phyloP scores from a whole-genome alignment of 1,140 invertebrate species.

The Battus philenor region DNA sequence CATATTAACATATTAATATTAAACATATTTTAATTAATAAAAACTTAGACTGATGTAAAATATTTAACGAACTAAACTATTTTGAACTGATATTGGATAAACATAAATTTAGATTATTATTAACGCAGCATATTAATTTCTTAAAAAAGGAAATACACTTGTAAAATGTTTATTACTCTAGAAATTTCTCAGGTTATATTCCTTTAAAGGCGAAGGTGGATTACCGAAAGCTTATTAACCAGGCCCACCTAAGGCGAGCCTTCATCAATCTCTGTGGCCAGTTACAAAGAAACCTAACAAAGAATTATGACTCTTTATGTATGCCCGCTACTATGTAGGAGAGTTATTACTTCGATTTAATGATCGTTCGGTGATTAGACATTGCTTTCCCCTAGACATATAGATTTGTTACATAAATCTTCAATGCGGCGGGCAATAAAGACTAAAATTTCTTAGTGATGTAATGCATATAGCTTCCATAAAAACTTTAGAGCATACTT shows the following conservation, averaged over 20 bases:
- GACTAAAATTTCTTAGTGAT: conserved; percentile 33
- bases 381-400: conserved; percentile 46
- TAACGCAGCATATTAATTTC: no score
- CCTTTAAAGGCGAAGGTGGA: conserved; percentile 33
- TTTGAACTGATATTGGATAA: no score
- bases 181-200: conserved; percentile 23
- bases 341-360: conserved; percentile 67
- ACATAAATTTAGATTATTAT: no score
- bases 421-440: conserved; percentile 39
- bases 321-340: conserved; percentile 66
- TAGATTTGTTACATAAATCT: conserved; percentile 64
- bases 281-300: conserved; percentile 58
- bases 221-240: conserved; percentile 58
- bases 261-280: conserved; percentile 61
- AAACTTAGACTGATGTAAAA: no score
- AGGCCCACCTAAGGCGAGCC: conserved; percentile 61
- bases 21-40: no score
- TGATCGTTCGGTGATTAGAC: conserved; percentile 62
- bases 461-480: conserved; percentile 28
- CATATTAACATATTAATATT: no score
- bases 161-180: no score
- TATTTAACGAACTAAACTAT: no score
- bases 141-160: no score
- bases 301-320: conserved; percentile 64
- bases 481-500: conserved; percentile 29